phyloP scores from a whole-genome alignment of 2,888 invertebrate species.

The Drosophila nr. perissopoda region DNA sequence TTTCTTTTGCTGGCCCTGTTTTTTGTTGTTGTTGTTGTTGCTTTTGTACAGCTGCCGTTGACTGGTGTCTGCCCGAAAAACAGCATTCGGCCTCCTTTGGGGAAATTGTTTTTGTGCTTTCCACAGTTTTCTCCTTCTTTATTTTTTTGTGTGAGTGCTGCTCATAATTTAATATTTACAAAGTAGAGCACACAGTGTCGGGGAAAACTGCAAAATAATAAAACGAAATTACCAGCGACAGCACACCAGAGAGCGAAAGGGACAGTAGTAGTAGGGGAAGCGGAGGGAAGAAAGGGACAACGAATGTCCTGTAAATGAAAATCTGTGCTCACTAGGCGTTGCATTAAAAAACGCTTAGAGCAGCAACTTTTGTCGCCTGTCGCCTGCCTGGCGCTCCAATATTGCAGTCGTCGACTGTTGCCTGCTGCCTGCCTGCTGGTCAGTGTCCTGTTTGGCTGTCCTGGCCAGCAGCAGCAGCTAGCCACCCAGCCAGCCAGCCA shows the following conservation, averaged over 20 bases:
- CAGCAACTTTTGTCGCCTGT: conserved; percentile 79
- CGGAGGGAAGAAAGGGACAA: background rate
- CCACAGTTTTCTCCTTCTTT: conserved; percentile 11
- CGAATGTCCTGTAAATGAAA: conserved; percentile 37
- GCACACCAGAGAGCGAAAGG: conserved; percentile 23
- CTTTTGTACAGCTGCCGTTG: conserved; percentile 29
- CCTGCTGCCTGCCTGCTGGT: conserved; percentile 24
- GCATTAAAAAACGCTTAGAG: conserved; percentile 81
- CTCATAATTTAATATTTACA: conserved; percentile 80
- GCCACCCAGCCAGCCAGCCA: background rate
- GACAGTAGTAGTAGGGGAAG: background rate
- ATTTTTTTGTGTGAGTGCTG: conserved; percentile 27
- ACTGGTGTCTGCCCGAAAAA: conserved; percentile 24
- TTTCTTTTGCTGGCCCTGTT: conserved; percentile 41
- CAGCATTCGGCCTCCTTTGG: conserved; percentile 47
- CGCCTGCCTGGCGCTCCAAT: conserved; percentile 61
- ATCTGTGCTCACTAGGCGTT: conserved; percentile 65
- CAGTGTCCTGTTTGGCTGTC: conserved; percentile 29
- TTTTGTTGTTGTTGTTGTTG: conserved; percentile 4
- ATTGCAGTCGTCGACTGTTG: conserved; percentile 29
- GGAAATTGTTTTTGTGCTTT: conserved; percentile 37
- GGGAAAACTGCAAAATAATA: conserved; percentile 79
- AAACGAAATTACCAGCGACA: conserved; percentile 76
- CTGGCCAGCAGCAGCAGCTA: conserved; percentile 3
- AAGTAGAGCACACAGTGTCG: conserved; percentile 64